A percentile compares a stretch with the other conserved stretches of the same genome.
These are phyloP conservation scores for Mus pahari DNA, from an alignment of 2,113 vertebrate species.

Conservation along the genomic window DNA sequence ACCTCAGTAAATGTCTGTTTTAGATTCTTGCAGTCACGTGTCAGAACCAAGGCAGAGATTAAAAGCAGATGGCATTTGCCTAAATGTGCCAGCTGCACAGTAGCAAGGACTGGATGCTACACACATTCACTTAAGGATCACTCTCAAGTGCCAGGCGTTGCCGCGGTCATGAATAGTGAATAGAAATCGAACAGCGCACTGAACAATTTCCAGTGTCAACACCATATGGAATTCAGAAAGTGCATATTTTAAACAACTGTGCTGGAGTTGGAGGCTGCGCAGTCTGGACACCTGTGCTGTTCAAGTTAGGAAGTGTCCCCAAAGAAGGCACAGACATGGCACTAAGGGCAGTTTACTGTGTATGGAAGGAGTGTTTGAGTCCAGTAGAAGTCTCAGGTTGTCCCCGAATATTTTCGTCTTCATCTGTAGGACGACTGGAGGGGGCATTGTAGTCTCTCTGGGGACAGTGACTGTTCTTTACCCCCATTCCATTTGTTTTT, in stretches of 20 bases:
- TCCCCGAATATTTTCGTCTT: slow-evolving; percentile 14
- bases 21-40: neutral
- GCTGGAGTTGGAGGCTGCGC: neutral
- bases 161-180: slow-evolving; percentile 42
- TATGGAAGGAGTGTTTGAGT: slow-evolving; percentile 10
- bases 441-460: neutral
- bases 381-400: slow-evolving; percentile 19
- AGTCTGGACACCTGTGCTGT: slow-evolving; percentile 10
- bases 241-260: slow-evolving; percentile 50
- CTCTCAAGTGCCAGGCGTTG: slow-evolving; percentile 9
- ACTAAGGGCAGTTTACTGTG: neutral
- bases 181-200: neutral
- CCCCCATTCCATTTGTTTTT: neutral
- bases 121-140: slow-evolving; percentile 30
- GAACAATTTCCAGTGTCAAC: neutral
- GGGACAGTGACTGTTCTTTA: neutral
- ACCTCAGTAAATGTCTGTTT: slow-evolving; percentile 16
- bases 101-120: neutral
- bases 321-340: neutral
- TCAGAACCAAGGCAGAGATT: slow-evolving; percentile 15
- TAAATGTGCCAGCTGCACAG: neutral
- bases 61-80: neutral
- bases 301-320: neutral
- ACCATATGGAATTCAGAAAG: slow-evolving; percentile 39
- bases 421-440: neutral